Percentiles rank a stretch among this genome's conserved stretches.
Evolutionary conservation across 2,888 invertebrate genomes (phyloP).

Genomic region (Philopedon plagiatum): DNA sequence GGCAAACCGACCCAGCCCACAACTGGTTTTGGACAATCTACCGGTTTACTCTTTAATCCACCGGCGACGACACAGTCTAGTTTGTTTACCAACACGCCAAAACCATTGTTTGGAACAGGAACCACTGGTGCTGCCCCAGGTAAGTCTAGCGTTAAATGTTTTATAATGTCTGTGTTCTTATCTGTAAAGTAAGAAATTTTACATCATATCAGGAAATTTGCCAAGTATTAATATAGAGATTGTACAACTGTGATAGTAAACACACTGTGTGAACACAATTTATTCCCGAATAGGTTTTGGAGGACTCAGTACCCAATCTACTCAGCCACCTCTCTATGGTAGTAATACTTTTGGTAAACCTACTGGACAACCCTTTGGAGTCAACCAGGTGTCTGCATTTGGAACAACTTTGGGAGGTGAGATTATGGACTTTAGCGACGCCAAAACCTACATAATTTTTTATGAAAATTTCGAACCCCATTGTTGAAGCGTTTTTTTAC

Average conservation of each 20-base stretch:
- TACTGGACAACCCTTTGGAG: no score
- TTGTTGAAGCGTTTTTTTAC: no score
- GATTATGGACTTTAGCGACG: no score
- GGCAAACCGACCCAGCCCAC: constrained; percentile 70
- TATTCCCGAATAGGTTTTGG: constrained; percentile 41
- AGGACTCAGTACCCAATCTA: constrained; percentile 37
- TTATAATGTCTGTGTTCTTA: no score
- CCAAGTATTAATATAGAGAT: no score
- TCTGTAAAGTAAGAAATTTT: no score
- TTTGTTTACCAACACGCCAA: constrained; percentile 59
- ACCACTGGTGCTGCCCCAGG: constrained; percentile 54
- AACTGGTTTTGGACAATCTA: constrained; percentile 64
- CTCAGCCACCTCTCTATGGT: constrained; percentile 52
- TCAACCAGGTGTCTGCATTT: no score
- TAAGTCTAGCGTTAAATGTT: not conserved
- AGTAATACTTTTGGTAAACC: constrained; percentile 62
- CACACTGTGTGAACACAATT: not conserved
- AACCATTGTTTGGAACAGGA: constrained; percentile 61
- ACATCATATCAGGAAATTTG: no score
- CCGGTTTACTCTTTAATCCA: constrained; percentile 63
- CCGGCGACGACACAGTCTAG: constrained; percentile 58
- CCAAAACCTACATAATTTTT: no score
- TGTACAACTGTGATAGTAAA: no score
- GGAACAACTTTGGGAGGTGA: constrained; percentile 54
- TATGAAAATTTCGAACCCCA: no score